A percentile compares a stretch with the other conserved stretches of the same genome.
These are phyloP conservation scores for Dasyornis broadbenti DNA, from an alignment of 2,113 vertebrate genomes.

Conservation along the genomic window DNA sequence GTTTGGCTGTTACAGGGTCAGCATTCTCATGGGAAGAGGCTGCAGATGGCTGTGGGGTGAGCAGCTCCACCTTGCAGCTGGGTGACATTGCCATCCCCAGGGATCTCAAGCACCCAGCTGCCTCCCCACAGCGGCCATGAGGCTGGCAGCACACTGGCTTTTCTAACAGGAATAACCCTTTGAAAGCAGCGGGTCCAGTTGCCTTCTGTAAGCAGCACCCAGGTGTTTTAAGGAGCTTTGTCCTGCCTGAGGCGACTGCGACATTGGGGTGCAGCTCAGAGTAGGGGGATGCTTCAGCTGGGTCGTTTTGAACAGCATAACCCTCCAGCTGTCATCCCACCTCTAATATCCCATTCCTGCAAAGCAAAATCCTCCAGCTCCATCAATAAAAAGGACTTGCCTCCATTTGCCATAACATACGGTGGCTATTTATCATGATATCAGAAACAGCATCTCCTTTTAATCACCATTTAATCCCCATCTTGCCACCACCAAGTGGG, in stretches of 20 bases:
- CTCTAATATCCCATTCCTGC: neutral
- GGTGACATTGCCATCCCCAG: neutral
- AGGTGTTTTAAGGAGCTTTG: neutral
- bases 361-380: neutral
- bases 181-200: neutral
- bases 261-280: fast-evolving
- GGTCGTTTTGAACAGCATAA: neutral
- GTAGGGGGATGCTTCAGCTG: fast-evolving
- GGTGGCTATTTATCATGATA: neutral
- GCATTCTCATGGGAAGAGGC: neutral
- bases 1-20: neutral
- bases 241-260: fast-evolving
- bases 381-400: neutral
- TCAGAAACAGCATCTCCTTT: neutral
- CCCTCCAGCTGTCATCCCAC: neutral
- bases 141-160: neutral
- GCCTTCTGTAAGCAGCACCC: fast-evolving
- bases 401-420: neutral
- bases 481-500: neutral
- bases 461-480: neutral
- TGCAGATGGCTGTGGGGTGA: neutral
- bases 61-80: neutral
- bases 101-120: neutral
- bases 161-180: slow-evolving; percentile 10
- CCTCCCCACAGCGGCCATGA: fast-evolving